Base-by-base conservation (phyloP, 2,888 invertebrate species). In the Drosophila mimetica region DNA sequence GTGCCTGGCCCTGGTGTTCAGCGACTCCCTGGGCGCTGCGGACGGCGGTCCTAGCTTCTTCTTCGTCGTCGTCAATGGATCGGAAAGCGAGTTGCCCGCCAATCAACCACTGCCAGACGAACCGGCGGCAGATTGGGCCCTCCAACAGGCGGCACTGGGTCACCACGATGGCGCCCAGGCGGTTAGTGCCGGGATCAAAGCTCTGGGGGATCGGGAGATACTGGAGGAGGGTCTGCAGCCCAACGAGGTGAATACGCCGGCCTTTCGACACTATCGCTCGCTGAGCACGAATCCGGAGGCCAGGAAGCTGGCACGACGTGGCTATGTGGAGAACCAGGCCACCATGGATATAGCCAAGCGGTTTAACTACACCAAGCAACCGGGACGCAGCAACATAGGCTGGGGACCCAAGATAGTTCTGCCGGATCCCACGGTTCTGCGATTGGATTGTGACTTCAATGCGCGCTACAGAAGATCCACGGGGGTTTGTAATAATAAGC, bases 401-500 rank as follows among this genome's bases (percentile, higher is more conserved):
- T 75, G 72, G 16, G 92, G 92, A 0, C 92, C 92, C 0, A 52
- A 54, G 11, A 89, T 92, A 8, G 70, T 77, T 16, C 64, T 92
- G 4, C 81, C 79, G 0, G 89, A 90, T 74, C 85, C 89, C 1
- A 66, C 69, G 1, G 52, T 72, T 1, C 61, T 79, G 0, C 82
- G 78, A 8, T 70, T 91, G 0, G 90, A 92, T 0, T 94, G 94
- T 61, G 77, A 89, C 9, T 89, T 89, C 25, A 89, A 89, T 64
- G 91, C 92, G 18, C 94, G 93, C 77, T 97, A 95, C 89, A 92
- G 97, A 16, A 93, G 93, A 0, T 92, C 93, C 36, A 95, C 96
- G 77, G 97, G 97, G 0, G 93, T 93, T 3, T 97, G 97, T 90
- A 97, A 97, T 89, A 96, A 95, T 89, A 89, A 94, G 63, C 79